These are phyloP conservation scores for Sinocyclocheilus anshuiensis DNA, from an alignment of 2,113 vertebrate species.

Conservation along the genomic window DNA sequence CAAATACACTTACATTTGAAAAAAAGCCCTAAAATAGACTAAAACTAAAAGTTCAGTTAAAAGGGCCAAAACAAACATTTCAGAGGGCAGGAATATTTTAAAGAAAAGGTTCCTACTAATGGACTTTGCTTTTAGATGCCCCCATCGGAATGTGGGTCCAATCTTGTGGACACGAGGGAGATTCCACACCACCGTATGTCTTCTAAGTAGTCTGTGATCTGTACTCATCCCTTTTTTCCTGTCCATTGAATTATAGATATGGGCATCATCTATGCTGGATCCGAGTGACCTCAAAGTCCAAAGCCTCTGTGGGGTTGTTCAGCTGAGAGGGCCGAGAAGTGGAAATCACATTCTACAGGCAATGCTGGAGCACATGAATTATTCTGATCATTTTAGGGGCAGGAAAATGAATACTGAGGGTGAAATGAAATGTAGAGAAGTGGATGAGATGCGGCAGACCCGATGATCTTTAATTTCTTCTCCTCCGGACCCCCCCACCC, in stretches of 20 bases:
- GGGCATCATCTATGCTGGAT: slow-evolving; percentile 86
- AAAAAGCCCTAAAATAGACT: slow-evolving; percentile 41
- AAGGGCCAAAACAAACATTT: slow-evolving; percentile 51
- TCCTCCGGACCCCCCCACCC: neutral
- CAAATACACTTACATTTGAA: slow-evolving; percentile 38
- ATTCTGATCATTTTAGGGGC: slow-evolving; percentile 52
- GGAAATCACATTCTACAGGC: slow-evolving; percentile 54
- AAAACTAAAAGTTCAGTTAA: slow-evolving; percentile 38
- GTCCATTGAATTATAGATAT: slow-evolving; percentile 68
- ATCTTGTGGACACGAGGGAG: slow-evolving; percentile 52
- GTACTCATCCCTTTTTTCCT: slow-evolving; percentile 54
- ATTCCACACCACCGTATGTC: slow-evolving; percentile 48
- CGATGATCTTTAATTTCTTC: slow-evolving; percentile 52
- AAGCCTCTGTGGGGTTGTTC: slow-evolving; percentile 80
- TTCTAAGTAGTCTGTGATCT: slow-evolving; percentile 61
- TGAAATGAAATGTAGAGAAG: slow-evolving; percentile 54
- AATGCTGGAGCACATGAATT: slow-evolving; percentile 52
- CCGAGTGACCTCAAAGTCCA: slow-evolving; percentile 86
- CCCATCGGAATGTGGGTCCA: slow-evolving; percentile 43
- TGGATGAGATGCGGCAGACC: slow-evolving; percentile 32
- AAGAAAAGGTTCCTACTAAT: slow-evolving; percentile 57
- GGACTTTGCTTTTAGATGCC: slow-evolving; percentile 59
- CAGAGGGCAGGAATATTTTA: slow-evolving; percentile 51
- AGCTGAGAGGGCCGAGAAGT: slow-evolving; percentile 37
- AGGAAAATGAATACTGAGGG: slow-evolving; percentile 31